Percentiles rank a stretch among this genome's conserved stretches.
Conservation (phyloP, 1,140 invertebrate genomes). For the Tribolium castaneum region DNA sequence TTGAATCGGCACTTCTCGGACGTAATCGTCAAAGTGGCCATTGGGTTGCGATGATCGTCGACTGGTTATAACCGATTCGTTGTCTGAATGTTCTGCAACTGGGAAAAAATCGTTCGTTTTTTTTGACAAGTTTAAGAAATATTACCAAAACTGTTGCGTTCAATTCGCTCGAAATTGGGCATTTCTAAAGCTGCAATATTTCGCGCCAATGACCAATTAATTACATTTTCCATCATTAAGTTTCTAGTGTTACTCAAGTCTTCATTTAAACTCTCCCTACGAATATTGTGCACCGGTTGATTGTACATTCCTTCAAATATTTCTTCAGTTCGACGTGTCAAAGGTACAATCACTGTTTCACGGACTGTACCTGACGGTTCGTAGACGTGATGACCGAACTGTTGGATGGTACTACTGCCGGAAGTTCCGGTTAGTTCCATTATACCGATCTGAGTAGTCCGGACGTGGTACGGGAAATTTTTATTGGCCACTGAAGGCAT, state of each 20-base stretch:
- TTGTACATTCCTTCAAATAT: conserved; percentile 60
- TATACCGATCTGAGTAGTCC: conserved; percentile 82
- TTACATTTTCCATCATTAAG: conserved; percentile 58
- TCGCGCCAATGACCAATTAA: conserved; percentile 61
- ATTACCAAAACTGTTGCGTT: conserved; percentile 5
- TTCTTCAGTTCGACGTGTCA: conserved; percentile 66
- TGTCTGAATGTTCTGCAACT: conserved; percentile 52
- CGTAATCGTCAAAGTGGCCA: conserved; percentile 56
- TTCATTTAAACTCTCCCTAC: conserved; percentile 38
- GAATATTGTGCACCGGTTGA: conserved; percentile 36
- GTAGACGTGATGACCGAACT: conserved; percentile 74
- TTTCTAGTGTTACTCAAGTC: conserved; percentile 42
- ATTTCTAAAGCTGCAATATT: conserved; percentile 53
- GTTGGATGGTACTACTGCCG: conserved; percentile 68
- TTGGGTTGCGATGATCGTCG: conserved; percentile 7
- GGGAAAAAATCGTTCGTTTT: neutral
- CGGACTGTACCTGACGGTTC: conserved; percentile 64
- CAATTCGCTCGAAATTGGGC: conserved; percentile 34
- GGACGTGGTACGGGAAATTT: conserved; percentile 88
- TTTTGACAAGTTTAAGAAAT: neutral
- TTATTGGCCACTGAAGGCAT: conserved; percentile 83
- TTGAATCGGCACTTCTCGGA: conserved; percentile 64
- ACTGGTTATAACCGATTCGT: conserved; percentile 4
- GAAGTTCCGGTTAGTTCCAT: conserved; percentile 69
- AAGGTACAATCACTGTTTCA: conserved; percentile 69